phyloP scores from a whole-genome alignment of 2,888 invertebrate species.

The Ernsta delagoae region DNA sequence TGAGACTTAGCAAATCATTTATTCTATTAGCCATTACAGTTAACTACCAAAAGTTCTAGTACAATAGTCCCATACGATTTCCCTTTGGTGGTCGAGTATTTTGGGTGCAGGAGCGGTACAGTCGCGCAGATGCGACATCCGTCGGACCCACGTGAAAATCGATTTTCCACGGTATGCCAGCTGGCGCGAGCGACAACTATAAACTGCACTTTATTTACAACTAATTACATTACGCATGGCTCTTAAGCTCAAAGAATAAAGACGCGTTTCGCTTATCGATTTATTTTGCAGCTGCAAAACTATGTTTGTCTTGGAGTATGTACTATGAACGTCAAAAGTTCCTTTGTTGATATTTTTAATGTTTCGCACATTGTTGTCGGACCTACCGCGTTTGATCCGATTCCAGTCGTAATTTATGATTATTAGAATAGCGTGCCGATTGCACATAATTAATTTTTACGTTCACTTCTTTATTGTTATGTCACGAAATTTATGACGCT shows the following conservation, averaged over 20 bases:
- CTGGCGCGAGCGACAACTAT: conserved; percentile 79
- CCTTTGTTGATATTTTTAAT: conserved; percentile 85
- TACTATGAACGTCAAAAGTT: conserved; percentile 83
- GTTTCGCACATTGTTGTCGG: conserved; percentile 83
- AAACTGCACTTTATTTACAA: conserved; percentile 50
- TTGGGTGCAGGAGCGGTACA: conserved; percentile 69
- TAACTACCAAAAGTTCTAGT: conserved; percentile 23
- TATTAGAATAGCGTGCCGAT: conserved; percentile 80
- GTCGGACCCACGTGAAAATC: conserved; percentile 83
- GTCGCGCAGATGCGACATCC: conserved; percentile 82
- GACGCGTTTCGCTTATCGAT: conserved; percentile 45
- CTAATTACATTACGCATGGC: conserved; percentile 32
- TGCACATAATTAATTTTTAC: conserved; percentile 81
- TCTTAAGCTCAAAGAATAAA: conserved; percentile 49
- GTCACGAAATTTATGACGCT: conserved; percentile 60
- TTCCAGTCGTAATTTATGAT: conserved; percentile 81
- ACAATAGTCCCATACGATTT: conserved; percentile 49
- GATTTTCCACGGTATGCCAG: conserved; percentile 84
- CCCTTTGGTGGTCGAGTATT: conserved; percentile 66
- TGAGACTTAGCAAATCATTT: no score
- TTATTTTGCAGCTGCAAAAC: conserved; percentile 39
- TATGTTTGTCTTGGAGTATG: conserved; percentile 61
- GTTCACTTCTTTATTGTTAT: conserved; percentile 74
- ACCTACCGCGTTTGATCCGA: conserved; percentile 82
- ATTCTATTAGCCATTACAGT: background rate